Percentiles rank a stretch among this genome's conserved stretches.
Evolutionary conservation across 1,140 invertebrate genomes (phyloP).

Genomic region (Brachystomella parvula): DNA sequence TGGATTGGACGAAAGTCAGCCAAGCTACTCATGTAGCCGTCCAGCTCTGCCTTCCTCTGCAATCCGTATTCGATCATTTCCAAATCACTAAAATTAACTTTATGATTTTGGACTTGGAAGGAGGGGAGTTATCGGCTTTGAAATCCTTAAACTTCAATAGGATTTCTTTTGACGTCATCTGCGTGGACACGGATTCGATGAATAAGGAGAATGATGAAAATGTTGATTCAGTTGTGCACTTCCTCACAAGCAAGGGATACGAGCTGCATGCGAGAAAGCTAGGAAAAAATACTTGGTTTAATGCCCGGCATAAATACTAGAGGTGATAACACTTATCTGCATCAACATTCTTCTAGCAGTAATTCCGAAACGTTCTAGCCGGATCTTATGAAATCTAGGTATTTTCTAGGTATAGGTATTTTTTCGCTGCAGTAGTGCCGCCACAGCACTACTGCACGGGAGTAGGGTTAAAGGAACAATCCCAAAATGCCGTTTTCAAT

Average conservation of each 20-base stretch:
- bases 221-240: background rate
- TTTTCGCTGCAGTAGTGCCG: too few relatives aligned
- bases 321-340: too few relatives aligned
- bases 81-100: background rate
- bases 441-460: too few relatives aligned
- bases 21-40: background rate
- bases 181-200: background rate
- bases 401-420: too few relatives aligned
- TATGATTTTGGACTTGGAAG: background rate
- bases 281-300: constrained; percentile 4
- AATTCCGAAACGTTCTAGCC: too few relatives aligned
- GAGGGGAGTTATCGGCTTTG: background rate
- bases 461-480: too few relatives aligned
- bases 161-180: background rate
- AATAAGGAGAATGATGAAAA: background rate
- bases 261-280: background rate
- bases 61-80: background rate
- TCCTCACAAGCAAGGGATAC: background rate
- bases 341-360: too few relatives aligned
- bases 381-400: too few relatives aligned
- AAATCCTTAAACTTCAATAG: background rate
- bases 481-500: too few relatives aligned
- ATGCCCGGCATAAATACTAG: too few relatives aligned
- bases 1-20: background rate
- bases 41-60: background rate